Conservation (phyloP, 2,797 vertebrate genomes). For the Staurois parvus region DNA sequence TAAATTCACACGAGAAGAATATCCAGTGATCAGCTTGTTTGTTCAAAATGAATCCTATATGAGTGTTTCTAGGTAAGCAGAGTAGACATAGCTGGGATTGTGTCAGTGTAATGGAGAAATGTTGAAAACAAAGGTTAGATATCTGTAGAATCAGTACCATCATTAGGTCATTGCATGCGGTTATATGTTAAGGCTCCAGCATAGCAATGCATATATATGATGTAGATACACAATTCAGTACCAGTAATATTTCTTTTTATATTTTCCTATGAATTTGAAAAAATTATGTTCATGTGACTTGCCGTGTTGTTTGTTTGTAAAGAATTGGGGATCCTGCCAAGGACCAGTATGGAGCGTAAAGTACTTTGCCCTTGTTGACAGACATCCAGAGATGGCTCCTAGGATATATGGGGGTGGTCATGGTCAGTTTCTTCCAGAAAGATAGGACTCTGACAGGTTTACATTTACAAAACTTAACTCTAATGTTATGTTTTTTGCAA, state of each 20-base stretch:
- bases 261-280: not conserved
- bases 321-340: not conserved
- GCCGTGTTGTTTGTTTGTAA: not conserved
- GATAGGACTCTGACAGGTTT: not conserved
- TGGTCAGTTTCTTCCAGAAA: not conserved
- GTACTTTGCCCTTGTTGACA: constrained; percentile 12
- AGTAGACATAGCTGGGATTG: too few relatives aligned
- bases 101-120: too few relatives aligned
- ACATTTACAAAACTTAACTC: not conserved
- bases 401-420: constrained; percentile 23
- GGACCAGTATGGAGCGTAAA: not conserved
- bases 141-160: too few relatives aligned
- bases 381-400: not conserved
- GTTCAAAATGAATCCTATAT: too few relatives aligned
- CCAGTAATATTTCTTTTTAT: not conserved
- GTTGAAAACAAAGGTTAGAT: too few relatives aligned
- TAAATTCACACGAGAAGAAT: too few relatives aligned
- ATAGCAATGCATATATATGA: too few relatives aligned
- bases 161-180: too few relatives aligned
- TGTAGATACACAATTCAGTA: too few relatives aligned
- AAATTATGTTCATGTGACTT: not conserved
- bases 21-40: too few relatives aligned
- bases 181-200: too few relatives aligned
- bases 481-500: not conserved
- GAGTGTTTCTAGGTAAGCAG: too few relatives aligned